Base-by-base conservation (phyloP, 2,797 vertebrate genomes). In the Acanthis flammea region DNA sequence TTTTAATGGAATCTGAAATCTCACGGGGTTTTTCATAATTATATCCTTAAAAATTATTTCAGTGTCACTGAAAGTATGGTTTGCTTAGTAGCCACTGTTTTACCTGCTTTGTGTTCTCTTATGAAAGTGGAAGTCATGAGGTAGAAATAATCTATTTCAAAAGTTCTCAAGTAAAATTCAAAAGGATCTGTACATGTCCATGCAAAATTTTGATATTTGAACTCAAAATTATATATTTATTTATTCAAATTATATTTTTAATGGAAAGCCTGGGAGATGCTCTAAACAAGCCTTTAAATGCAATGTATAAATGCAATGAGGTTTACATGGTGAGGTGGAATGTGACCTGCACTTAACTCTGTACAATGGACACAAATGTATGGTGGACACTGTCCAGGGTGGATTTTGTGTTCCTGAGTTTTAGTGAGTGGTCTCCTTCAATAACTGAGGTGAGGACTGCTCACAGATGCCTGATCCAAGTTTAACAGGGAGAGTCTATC, bases 361-460 rank as follows among this genome's bases (percentile, higher is more conserved):
- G 18, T 15, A 31, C 0, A 0, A n/a, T 19, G 58, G 47, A 44
- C 17, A 51, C 4, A 12, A 17, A 9, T 12, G 39, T 31, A 6
- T n/a, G 25, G 44, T 47, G 41, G 33, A 23, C 37, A 33, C 10
- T 33, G 30, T 3, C 10, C 12, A 51, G 16, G 9, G 54, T 41
- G 22, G 25, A 15, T 68, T 65, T 50, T 54, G 23, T 31, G 13
- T 39, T 48, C 47, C 50, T 75, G 55, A 39, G 4, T 51, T 62
- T 77, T 58, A 82, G 23, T 31, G 50, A 35, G 42, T 3, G 4
- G 6, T 79, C 8, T 76, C 42, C 85, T 30, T 57, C 35, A 67
- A 53, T 31, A 84, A 44, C 25, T 72, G 30, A 77, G 73, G 27
- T 39, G 12, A 77, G 24, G 37, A 37, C 7, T 75, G 41, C 33